phyloP scores from a whole-genome alignment of 2,888 invertebrate genomes.

The Synanthedon andrenaeformis region DNA sequence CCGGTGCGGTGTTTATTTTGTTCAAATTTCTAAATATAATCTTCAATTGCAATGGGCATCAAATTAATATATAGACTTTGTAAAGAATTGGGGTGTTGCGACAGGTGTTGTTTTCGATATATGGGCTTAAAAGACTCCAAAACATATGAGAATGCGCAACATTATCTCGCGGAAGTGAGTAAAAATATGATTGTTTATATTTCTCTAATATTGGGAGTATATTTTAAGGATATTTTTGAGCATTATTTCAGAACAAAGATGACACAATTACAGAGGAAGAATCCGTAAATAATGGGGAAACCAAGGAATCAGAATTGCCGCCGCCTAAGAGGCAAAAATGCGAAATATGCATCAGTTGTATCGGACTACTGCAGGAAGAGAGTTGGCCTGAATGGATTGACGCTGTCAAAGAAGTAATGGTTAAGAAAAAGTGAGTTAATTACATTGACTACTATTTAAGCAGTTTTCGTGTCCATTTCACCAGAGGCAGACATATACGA shows the following conservation, averaged over 20 bases:
- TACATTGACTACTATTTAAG: neutral
- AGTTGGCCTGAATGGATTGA: conserved; percentile 66
- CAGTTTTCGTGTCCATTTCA: too few relatives aligned
- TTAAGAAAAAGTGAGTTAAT: conserved; percentile 47
- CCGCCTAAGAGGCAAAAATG: conserved; percentile 53
- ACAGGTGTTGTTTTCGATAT: conserved; percentile 77
- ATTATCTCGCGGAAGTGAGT: conserved; percentile 62
- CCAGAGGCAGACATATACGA: too few relatives aligned
- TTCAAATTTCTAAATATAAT: conserved; percentile 6
- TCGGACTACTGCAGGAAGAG: conserved; percentile 76
- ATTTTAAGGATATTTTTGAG: too few relatives aligned
- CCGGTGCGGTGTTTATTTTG: neutral
- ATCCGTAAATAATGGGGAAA: too few relatives aligned
- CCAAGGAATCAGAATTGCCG: conserved; percentile 10
- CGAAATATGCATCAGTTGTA: conserved; percentile 75
- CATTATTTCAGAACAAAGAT: conserved; percentile 5
- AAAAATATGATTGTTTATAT: conserved; percentile 2
- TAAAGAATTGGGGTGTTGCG: conserved; percentile 73
- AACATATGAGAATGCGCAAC: conserved; percentile 63
- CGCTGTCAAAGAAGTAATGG: conserved; percentile 62
- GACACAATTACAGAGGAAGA: neutral
- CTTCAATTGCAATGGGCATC: conserved; percentile 31
- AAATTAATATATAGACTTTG: conserved; percentile 25
- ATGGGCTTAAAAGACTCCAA: conserved; percentile 69
- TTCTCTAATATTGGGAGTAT: neutral